Conservation (phyloP, 2,797 vertebrate genomes). For the Melanotaenia maccullochi region DNA sequence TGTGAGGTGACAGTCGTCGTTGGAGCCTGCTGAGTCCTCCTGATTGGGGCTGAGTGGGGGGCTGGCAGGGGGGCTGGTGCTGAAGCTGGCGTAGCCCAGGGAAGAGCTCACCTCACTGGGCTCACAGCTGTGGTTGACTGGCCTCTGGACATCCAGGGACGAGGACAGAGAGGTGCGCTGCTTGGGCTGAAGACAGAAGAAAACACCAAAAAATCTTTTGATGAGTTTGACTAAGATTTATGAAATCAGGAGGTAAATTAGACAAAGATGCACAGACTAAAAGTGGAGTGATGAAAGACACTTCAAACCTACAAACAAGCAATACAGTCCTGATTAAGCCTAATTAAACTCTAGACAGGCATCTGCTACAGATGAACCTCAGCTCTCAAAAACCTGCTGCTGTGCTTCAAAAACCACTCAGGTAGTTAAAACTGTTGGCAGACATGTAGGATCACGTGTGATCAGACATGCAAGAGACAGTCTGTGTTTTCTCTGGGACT, state of each 20-base stretch:
- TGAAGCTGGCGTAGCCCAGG: conserved; percentile 89
- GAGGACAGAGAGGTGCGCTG: conserved; percentile 95
- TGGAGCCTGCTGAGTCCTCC: conserved; percentile 89
- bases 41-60: conserved; percentile 89
- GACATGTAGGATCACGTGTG: background rate
- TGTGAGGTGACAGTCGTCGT: conserved; percentile 85
- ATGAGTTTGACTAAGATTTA: background rate
- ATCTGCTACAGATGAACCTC: conserved; percentile 62
- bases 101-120: conserved; percentile 95
- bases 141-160: conserved; percentile 91
- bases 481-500: conserved; percentile 20
- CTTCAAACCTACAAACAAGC: conserved; percentile 6
- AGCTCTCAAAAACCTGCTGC: conserved; percentile 58
- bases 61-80: conserved; percentile 89
- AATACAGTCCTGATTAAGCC: conserved; percentile 34
- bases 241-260: background rate
- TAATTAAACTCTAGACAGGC: conserved; percentile 48
- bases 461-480: conserved; percentile 42
- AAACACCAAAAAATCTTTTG: background rate
- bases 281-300: background rate
- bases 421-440: conserved; percentile 38
- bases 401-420: conserved; percentile 52
- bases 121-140: conserved; percentile 91
- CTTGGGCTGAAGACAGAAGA: conserved; percentile 85
- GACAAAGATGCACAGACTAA: background rate